Evolutionary conservation across 2,797 vertebrate genomes (phyloP).

Genomic region (Petrocephalus schoutedeni): DNA sequence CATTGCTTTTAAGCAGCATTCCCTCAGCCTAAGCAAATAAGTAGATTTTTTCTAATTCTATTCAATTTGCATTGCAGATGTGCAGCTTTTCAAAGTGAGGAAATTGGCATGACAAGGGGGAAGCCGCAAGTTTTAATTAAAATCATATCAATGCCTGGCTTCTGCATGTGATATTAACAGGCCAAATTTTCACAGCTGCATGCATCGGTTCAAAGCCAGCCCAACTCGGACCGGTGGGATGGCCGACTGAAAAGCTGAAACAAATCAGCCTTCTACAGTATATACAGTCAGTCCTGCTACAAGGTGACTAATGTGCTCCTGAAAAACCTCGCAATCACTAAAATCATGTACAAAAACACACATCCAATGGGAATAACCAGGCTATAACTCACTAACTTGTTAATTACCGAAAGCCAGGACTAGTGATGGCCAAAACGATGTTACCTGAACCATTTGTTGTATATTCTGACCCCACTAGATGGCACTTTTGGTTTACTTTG

Average conservation of each 20-base stretch:
- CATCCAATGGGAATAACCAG: background rate
- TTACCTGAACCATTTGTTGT: too few species aligned
- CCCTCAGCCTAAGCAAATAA: background rate
- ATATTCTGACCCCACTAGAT: too few species aligned
- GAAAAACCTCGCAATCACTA: background rate
- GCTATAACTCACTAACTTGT: background rate
- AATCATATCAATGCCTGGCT: background rate
- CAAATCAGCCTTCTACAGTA: background rate
- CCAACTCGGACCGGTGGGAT: background rate
- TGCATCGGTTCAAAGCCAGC: background rate
- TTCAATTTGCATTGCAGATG: background rate
- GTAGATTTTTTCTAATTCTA: background rate
- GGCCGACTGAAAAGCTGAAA: background rate
- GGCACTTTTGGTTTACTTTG: too few species aligned
- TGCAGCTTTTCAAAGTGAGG: background rate
- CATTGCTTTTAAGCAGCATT: background rate
- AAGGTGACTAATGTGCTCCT: background rate
- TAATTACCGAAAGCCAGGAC: background rate
- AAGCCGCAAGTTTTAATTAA: background rate
- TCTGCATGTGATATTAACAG: background rate
- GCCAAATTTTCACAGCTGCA: background rate
- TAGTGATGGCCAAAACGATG: too few species aligned
- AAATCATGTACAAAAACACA: background rate
- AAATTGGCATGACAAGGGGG: background rate
- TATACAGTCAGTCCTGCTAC: background rate